Evolutionary conservation across 2,113 vertebrate genomes (phyloP).

Genomic region (Xenotilapia longispinis): DNA sequence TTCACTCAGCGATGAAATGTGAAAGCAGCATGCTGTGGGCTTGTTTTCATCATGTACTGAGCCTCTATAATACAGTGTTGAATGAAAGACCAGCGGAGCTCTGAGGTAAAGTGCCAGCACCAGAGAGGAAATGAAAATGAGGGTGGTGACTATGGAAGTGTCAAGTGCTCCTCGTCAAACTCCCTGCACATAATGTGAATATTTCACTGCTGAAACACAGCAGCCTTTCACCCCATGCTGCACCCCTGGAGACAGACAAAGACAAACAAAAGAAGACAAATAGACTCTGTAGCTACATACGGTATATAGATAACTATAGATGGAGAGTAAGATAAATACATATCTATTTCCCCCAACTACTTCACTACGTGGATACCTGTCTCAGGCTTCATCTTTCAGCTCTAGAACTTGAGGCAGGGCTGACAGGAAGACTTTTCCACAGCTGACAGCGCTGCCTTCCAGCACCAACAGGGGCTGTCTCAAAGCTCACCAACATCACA

Average conservation of each 20-base stretch:
- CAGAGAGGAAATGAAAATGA: conserved; percentile 33
- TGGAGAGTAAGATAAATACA: neutral
- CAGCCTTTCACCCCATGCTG: neutral
- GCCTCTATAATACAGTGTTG: neutral
- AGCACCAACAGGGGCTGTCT: conserved; percentile 28
- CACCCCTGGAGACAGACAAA: conserved; percentile 1
- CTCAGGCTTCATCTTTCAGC: conserved; percentile 34
- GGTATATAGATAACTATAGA: neutral
- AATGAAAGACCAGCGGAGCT: neutral
- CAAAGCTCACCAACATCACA: conserved; percentile 32
- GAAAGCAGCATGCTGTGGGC: neutral
- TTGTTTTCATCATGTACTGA: conserved; percentile 23
- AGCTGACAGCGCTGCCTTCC: conserved; percentile 42
- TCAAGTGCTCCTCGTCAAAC: conserved; percentile 39
- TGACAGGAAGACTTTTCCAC: conserved; percentile 46
- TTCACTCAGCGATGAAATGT: neutral
- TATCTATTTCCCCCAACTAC: neutral
- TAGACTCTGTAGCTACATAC: neutral
- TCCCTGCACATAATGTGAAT: conserved; percentile 35
- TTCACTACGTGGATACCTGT: conserved; percentile 23
- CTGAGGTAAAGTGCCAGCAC: neutral
- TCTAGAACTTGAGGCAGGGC: conserved; percentile 4
- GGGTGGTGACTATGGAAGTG: conserved; percentile 22
- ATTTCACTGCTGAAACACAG: conserved; percentile 44
- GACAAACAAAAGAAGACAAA: conserved; percentile 1